Conservation (phyloP, 2,113 vertebrate species). For the Pterocles gutturalis region DNA sequence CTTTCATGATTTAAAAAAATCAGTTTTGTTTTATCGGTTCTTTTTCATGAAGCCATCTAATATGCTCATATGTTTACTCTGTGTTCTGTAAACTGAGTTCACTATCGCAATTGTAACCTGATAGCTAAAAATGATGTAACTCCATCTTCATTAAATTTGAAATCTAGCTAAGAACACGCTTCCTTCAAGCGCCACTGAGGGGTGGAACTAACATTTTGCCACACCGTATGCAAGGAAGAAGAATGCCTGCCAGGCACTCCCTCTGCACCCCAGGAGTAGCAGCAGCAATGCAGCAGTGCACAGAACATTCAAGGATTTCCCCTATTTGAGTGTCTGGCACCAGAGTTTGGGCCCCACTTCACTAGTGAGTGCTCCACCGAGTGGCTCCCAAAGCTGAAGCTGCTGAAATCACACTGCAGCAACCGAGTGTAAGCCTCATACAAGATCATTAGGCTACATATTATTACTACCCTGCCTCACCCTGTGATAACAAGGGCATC, state of each 20-base stretch:
- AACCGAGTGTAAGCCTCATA: not conserved
- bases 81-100: not conserved
- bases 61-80: not conserved
- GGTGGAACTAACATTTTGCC: slow-evolving; percentile 10
- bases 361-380: fast-evolving
- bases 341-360: not conserved
- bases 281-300: not conserved
- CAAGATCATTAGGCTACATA: not conserved
- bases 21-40: not conserved
- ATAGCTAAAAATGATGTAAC: not conserved
- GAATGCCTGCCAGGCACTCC: not conserved
- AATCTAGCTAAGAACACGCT: not conserved
- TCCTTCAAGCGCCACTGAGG: not conserved
- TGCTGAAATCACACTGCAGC: no score
- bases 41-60: not conserved
- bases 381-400: not conserved
- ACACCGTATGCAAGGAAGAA: not conserved
- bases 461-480: not conserved
- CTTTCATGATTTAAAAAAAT: not conserved
- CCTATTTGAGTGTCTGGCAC: not conserved
- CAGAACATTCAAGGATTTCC: fast-evolving
- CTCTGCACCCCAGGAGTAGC: fast-evolving
- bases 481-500: not conserved
- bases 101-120: not conserved
- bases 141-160: slow-evolving; percentile 30